Percentiles rank a stretch among this genome's conserved stretches.
Evolutionary conservation across 2,113 vertebrate genomes (phyloP).

Genomic region (Oreochromis aureus): DNA sequence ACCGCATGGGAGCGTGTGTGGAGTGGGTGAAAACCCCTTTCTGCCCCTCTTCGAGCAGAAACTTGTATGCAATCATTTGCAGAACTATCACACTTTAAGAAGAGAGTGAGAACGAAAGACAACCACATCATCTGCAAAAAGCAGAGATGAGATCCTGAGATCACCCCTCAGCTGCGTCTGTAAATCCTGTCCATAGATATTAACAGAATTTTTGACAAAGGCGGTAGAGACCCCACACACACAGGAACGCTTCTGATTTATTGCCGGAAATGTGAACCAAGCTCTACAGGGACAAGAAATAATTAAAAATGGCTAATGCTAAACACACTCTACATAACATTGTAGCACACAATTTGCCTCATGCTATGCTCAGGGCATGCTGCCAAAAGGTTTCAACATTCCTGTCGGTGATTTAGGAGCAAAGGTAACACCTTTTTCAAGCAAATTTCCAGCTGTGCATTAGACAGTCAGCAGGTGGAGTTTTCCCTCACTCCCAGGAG

Average conservation of each 20-base stretch:
- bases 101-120: neutral
- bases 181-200: neutral
- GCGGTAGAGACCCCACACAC: neutral
- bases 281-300: neutral
- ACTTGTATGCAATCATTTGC: neutral
- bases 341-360: neutral
- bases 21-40: neutral
- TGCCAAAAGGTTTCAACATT: neutral
- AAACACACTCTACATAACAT: neutral
- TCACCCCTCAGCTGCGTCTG: neutral
- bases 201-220: neutral
- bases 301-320: neutral
- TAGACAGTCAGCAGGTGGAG: neutral
- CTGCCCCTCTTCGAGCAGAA: rapidly evolving
- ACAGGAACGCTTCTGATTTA: neutral
- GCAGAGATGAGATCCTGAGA: neutral
- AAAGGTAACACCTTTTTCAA: neutral
- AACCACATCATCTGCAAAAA: neutral
- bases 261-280: neutral
- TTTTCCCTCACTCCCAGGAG: neutral
- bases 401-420: neutral
- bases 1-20: neutral
- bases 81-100: neutral
- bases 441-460: neutral
- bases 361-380: neutral